phyloP scores from a whole-genome alignment of 2,888 invertebrate genomes.

The Polyommatus icarus region DNA sequence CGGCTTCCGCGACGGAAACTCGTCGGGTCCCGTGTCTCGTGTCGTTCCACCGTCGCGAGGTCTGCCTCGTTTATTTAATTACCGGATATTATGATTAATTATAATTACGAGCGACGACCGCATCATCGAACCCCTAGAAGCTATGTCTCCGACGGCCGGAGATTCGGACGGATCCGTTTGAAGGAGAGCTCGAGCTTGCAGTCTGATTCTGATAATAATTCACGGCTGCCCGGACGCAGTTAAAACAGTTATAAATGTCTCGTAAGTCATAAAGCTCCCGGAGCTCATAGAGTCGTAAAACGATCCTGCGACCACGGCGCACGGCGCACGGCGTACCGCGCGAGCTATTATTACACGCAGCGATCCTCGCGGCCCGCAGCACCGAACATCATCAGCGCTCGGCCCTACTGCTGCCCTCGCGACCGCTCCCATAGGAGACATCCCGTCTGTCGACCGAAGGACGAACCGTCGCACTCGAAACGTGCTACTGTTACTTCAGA shows the following conservation, averaged over 20 bases:
- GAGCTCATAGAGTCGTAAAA: conserved; percentile 15
- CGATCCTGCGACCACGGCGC: neutral
- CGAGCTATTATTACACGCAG: neutral
- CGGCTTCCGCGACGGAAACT: neutral
- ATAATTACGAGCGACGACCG: neutral
- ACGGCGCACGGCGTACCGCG: neutral
- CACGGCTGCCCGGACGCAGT: neutral
- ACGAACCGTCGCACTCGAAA: neutral
- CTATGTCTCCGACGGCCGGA: neutral
- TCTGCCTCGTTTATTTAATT: neutral
- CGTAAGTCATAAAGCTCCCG: conserved; percentile 1
- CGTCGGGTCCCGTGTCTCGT: neutral
- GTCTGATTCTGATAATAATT: neutral
- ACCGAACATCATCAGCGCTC: neutral
- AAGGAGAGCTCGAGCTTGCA: neutral
- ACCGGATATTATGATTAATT: conserved; percentile 23
- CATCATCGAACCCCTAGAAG: neutral
- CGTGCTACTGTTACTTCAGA: neutral
- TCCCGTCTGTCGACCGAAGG: neutral
- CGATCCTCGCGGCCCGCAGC: neutral
- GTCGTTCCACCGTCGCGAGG: neutral
- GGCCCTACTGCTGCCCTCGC: neutral
- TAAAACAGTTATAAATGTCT: neutral
- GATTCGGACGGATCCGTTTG: neutral
- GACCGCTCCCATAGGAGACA: neutral